Evolutionary conservation across 2,113 vertebrate genomes (phyloP).

Genomic region (Perca schrenkii): DNA sequence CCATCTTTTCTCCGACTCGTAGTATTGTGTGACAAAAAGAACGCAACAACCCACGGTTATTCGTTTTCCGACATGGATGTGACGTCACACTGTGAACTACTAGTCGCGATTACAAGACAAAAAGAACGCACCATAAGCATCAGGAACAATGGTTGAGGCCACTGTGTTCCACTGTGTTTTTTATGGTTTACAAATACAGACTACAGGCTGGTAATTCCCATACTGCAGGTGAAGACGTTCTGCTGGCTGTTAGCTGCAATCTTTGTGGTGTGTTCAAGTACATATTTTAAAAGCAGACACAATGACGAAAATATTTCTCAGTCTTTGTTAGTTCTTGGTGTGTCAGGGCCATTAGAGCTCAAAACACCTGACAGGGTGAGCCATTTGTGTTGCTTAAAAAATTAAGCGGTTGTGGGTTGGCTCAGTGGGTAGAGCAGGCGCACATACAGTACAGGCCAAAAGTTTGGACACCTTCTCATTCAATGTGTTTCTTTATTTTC

Average conservation of each 20-base stretch:
- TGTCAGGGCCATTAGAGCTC: not conserved
- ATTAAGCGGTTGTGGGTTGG: not conserved
- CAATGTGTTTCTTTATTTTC: no score
- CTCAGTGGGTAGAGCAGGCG: no score
- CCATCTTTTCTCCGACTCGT: no score
- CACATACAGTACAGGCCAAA: no score
- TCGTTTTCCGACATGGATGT: no score
- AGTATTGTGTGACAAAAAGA: no score
- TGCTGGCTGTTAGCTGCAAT: constrained; percentile 9
- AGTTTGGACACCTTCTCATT: no score
- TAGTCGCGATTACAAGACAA: no score
- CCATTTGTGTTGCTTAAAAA: not conserved
- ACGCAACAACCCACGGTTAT: no score
- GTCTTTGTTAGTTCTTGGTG: not conserved
- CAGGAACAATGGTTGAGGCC: no score
- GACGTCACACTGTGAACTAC: no score
- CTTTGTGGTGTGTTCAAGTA: constrained; percentile 13
- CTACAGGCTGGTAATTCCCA: not conserved
- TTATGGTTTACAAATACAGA: constrained; percentile 14
- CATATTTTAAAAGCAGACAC: constrained; percentile 5
- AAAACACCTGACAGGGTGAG: constrained; percentile 1
- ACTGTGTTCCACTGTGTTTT: not conserved
- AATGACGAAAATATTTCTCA: not conserved
- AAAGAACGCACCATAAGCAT: no score
- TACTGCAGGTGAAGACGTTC: not conserved